Evolutionary conservation across 2,888 invertebrate genomes (phyloP).

Genomic region (Epistrophe grossulariae): DNA sequence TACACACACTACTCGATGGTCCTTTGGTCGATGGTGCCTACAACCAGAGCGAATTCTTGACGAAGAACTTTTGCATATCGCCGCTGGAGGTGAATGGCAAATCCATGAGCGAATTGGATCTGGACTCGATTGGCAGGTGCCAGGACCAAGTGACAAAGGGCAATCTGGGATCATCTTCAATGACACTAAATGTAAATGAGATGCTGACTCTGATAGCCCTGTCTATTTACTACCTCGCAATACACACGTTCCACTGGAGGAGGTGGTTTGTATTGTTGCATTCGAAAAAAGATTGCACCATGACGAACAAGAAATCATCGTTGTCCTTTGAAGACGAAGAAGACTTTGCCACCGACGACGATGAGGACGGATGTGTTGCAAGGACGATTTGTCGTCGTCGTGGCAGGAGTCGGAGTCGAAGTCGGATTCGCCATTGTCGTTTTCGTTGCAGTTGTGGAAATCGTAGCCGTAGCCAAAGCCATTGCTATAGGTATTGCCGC

Average conservation of each 20-base stretch:
- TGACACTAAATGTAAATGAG: constrained; percentile 80
- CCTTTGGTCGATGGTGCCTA: constrained; percentile 89
- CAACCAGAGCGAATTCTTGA: constrained; percentile 87
- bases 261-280: constrained; percentile 53
- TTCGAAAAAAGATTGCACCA: constrained; percentile 35
- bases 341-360: neutral
- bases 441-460: constrained; percentile 5
- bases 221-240: constrained; percentile 77
- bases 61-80: constrained; percentile 93
- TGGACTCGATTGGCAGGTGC: constrained; percentile 88
- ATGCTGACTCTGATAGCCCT: constrained; percentile 80
- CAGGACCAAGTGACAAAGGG: constrained; percentile 88
- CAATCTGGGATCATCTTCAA: constrained; percentile 86
- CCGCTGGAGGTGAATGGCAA: constrained; percentile 93
- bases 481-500: constrained; percentile 9
- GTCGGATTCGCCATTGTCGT: constrained; percentile 3
- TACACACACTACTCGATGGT: constrained; percentile 90
- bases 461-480: neutral
- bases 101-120: constrained; percentile 88
- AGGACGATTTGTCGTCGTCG: constrained; percentile 43
- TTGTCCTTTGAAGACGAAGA: constrained; percentile 13
- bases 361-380: constrained; percentile 14
- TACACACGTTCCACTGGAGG: constrained; percentile 67
- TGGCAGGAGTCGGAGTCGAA: constrained; percentile 28
- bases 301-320: neutral